Evolutionary conservation across 2,797 vertebrate genomes (phyloP), one percentile per base, ranked within the genome.

Genomic region (Vultur gryphus): DNA sequence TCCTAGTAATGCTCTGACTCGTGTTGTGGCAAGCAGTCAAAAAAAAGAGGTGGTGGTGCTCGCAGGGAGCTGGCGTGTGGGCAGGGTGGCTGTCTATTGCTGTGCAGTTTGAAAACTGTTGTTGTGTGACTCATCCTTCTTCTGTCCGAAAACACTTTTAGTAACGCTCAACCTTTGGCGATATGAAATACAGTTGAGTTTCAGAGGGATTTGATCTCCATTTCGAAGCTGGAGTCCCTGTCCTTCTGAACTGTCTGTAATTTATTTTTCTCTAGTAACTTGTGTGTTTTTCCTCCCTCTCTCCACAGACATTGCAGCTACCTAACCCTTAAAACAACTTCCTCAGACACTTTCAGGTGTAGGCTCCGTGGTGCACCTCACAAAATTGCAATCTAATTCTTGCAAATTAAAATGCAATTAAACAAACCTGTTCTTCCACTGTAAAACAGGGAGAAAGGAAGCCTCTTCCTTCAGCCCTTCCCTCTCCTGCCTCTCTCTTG

Each of bases 351-450:
- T 91, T 91, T 58, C 28, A 70, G 58, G 43, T 4, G 3, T 20
- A n/a, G 28, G 8, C 28, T 83, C 41, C 2, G 1, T 52, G 46
- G 79, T 69, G 20, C 43, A 77, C 65, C 54, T 86, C 62, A 73
- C 37, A 77, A 75, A 92, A 89, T 84, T 31, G 24, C 75, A 25
- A 39, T 52, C 48, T 87, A 92, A 85, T 96, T 62, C 55, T 89
- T 0, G 0, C 16, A 6, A 92, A 89, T 96, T 87, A 87, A 95
- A 95, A 89, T 28, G 59, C 71, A 70, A 93, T 97, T 90, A 93
- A 62, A 51, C 9, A 89, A 94, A 93, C 96, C 81, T 85, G 91
- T 92, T 93, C 49, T 87, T 46, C 89, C n/a, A 59, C 78, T 92
- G 61, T 49, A 85, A 78, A 80, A 24, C 2, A 13, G 46, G 75